phyloP scores from a whole-genome alignment of 1,140 invertebrate genomes.

The Leptopilina clavipes region DNA sequence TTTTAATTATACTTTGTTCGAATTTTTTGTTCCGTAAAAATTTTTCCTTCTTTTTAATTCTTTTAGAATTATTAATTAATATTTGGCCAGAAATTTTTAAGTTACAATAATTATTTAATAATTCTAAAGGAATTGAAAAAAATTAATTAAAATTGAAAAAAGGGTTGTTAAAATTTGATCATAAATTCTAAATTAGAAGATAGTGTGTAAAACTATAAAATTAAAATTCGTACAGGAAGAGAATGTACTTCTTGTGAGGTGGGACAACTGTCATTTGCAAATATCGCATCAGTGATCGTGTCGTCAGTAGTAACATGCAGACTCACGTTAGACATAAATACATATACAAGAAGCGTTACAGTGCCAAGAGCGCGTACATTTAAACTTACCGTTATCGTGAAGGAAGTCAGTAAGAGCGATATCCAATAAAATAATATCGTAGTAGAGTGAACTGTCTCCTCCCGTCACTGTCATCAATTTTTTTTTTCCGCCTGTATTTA shows the following conservation, averaged over 20 bases:
- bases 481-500: not conserved
- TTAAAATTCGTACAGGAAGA: too few species aligned
- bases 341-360: slow-evolving; percentile 5
- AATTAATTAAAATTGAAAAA: too few species aligned
- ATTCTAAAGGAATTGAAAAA: too few species aligned
- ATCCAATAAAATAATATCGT: slow-evolving; percentile 39
- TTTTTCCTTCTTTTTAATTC: too few species aligned
- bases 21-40: not conserved
- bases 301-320: slow-evolving; percentile 17
- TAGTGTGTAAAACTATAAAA: too few species aligned
- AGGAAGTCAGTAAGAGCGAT: slow-evolving; percentile 35
- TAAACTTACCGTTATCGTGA: slow-evolving; percentile 41
- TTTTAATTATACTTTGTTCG: not conserved
- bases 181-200: too few species aligned
- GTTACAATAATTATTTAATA: too few species aligned
- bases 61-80: too few species aligned
- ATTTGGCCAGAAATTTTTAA: too few species aligned
- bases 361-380: slow-evolving; percentile 31
- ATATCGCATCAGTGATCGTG: not conserved
- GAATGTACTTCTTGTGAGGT: not conserved
- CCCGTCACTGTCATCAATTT: slow-evolving; percentile 21
- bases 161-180: too few species aligned
- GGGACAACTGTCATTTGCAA: slow-evolving; percentile 37
- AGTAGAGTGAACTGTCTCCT: slow-evolving; percentile 11
- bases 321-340: slow-evolving; percentile 21